A percentile compares a stretch with the other conserved stretches of the same genome.
These are phyloP conservation scores for Oxyura jamaicensis DNA, from an alignment of 2,113 vertebrate genomes.

Conservation along the genomic window DNA sequence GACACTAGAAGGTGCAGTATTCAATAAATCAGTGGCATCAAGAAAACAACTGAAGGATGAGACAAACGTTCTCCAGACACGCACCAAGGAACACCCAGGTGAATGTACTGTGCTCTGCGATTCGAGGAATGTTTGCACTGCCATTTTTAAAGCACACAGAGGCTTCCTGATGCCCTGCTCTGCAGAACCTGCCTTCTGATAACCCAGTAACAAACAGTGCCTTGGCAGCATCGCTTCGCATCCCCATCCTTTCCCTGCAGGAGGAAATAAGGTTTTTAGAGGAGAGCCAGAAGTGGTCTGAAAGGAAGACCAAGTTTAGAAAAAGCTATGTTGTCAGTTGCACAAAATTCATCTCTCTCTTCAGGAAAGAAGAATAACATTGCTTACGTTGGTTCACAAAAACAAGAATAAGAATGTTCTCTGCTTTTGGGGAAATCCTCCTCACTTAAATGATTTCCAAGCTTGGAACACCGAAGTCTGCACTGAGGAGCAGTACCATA, in stretches of 20 bases:
- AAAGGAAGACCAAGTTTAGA: neutral
- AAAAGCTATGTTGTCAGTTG: neutral
- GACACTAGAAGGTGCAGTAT: fast-evolving
- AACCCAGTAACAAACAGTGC: neutral
- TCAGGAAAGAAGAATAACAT: neutral
- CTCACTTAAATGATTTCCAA: neutral
- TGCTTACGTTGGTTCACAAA: neutral
- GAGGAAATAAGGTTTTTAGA: neutral
- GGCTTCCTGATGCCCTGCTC: neutral
- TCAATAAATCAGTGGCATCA: neutral
- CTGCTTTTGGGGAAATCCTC: neutral
- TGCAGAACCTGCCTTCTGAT: neutral
- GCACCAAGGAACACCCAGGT: neutral
- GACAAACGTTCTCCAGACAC: fast-evolving
- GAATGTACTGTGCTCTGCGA: neutral
- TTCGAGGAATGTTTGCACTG: neutral
- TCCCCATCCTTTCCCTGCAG: neutral
- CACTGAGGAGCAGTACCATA: neutral
- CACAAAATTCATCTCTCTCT: neutral
- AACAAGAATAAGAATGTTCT: neutral
- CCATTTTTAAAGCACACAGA: neutral
- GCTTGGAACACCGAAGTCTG: neutral
- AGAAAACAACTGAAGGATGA: neutral
- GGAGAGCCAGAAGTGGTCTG: neutral
- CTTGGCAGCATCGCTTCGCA: neutral